Conservation (phyloP, 2,113 vertebrate species). For the Leuciscus idus region DNA sequence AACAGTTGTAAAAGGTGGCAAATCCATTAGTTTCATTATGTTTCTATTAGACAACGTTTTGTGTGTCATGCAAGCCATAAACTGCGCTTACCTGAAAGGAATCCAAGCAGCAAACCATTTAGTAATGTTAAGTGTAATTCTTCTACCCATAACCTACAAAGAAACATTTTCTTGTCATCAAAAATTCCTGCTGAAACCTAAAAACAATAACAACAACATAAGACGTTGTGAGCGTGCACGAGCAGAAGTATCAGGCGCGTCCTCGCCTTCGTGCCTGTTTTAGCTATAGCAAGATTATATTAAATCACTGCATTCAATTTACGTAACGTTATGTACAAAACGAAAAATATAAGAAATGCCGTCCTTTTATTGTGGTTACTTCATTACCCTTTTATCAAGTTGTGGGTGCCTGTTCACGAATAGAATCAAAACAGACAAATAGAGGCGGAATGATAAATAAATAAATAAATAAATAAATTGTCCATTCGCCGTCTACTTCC, state of each 20-base stretch:
- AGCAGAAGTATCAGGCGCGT: neutral
- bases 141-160: no score
- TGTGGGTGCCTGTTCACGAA: neutral
- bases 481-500: constrained; percentile 47
- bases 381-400: neutral
- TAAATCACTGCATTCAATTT: neutral
- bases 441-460: neutral
- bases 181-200: neutral
- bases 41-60: neutral
- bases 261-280: neutral
- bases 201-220: neutral
- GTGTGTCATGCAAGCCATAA: no score
- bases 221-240: neutral
- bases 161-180: neutral
- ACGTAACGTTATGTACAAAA: neutral
- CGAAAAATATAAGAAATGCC: no score
- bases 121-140: neutral
- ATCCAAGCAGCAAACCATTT: neutral
- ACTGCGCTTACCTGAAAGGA: neutral
- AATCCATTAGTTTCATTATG: neutral
- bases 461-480: constrained; percentile 27
- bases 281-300: neutral
- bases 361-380: neutral
- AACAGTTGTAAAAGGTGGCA: neutral
- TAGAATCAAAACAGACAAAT: neutral